phyloP scores from a whole-genome alignment of 2,888 invertebrate species.

The Apodemia hepburni region DNA sequence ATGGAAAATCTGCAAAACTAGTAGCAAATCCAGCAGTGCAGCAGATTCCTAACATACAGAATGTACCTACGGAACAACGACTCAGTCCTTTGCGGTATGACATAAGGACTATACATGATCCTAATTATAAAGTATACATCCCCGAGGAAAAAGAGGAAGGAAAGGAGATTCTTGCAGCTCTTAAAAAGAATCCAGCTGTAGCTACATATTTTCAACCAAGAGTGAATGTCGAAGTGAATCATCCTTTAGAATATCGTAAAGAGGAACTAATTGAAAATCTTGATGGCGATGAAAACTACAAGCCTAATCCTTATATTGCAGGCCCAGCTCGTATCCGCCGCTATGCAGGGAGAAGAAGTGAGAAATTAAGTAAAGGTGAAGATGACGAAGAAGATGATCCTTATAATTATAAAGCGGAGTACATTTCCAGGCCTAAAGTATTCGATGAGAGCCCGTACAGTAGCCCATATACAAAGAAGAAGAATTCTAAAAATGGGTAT shows the following conservation, averaged over 20 bases:
- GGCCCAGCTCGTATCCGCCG: conserved; percentile 70
- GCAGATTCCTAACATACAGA: conserved; percentile 36
- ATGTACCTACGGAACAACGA: conserved; percentile 48
- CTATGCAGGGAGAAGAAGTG: conserved; percentile 67
- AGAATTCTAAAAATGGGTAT: conserved; percentile 61
- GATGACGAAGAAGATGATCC: conserved; percentile 64
- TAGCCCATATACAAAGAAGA: conserved; percentile 65
- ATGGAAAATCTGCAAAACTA: conserved; percentile 54
- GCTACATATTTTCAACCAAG: conserved; percentile 68
- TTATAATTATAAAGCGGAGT: conserved; percentile 74
- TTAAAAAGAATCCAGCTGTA: conserved; percentile 68
- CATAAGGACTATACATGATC: conserved; percentile 68
- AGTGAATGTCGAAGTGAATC: conserved; percentile 63
- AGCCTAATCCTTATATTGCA: conserved; percentile 72
- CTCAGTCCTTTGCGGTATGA: conserved; percentile 62
- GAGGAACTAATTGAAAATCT: conserved; percentile 56
- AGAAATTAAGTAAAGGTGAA: conserved; percentile 51
- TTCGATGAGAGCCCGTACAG: conserved; percentile 69
- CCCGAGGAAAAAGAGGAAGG: conserved; percentile 64
- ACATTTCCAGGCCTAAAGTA: conserved; percentile 71
- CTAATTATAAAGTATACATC: conserved; percentile 70
- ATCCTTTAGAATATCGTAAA: conserved; percentile 65
- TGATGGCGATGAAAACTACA: conserved; percentile 66
- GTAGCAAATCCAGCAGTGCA: conserved; percentile 41
- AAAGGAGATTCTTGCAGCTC: conserved; percentile 62